A percentile compares a stretch with the other conserved stretches of the same genome.
phyloP scores from a whole-genome alignment of 2,113 vertebrate species.

The Paraplagusia blochii region DNA sequence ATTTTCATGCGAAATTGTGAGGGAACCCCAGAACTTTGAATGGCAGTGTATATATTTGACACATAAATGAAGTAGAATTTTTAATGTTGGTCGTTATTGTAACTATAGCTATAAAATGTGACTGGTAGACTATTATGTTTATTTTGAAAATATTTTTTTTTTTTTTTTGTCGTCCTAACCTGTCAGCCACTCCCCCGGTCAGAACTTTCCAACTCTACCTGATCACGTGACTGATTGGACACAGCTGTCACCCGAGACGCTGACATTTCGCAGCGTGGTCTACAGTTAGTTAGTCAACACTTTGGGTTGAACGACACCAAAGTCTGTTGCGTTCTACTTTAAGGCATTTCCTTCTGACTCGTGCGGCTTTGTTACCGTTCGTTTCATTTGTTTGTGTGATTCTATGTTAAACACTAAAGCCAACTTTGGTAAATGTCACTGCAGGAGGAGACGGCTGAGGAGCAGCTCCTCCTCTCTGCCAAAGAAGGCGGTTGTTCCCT shows the following conservation, averaged over 20 bases:
- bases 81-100: too few species aligned
- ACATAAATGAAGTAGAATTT: too few species aligned
- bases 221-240: constrained; percentile 43
- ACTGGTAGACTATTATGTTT: too few species aligned
- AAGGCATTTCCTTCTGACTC: too few species aligned
- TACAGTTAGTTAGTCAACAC: background rate
- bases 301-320: background rate
- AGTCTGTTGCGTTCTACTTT: background rate
- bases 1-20: too few species aligned
- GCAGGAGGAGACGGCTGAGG: constrained; percentile 67
- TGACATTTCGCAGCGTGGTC: constrained; percentile 25
- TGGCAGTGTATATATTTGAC: too few species aligned
- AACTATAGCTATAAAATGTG: too few species aligned
- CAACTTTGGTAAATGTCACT: constrained; percentile 9
- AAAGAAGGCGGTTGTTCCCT: constrained; percentile 78
- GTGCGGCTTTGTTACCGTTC: too few species aligned
- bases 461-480: constrained; percentile 80
- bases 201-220: background rate
- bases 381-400: background rate
- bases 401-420: background rate
- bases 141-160: too few species aligned
- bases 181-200: background rate
- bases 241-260: constrained; percentile 43
- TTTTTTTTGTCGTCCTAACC: too few species aligned
- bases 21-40: too few species aligned